A percentile compares a stretch with the other conserved stretches of the same genome.
These are phyloP conservation scores for Brachymystax lenok DNA, from an alignment of 2,797 vertebrate genomes.

Conservation along the genomic window DNA sequence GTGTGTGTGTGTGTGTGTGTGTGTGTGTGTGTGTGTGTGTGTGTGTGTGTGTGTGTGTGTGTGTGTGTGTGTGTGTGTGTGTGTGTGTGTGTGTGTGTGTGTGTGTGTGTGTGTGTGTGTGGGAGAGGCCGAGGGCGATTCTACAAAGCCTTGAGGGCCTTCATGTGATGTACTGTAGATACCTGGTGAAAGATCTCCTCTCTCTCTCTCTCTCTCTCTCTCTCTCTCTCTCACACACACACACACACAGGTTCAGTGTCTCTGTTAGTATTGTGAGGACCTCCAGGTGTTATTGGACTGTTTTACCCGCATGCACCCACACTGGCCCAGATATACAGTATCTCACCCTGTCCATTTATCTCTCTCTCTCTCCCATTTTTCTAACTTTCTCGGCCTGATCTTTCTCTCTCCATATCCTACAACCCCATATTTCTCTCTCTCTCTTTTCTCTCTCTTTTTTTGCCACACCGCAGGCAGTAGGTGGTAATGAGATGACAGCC, in stretches of 20 bases:
- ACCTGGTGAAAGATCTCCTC: constrained; percentile 60
- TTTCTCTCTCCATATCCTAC: not conserved
- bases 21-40: constrained; percentile 29
- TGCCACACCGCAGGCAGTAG: not conserved
- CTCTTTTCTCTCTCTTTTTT: not conserved
- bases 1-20: constrained; percentile 25
- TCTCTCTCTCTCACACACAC: constrained; percentile 1
- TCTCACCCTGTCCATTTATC: constrained; percentile 44
- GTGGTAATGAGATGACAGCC: constrained; percentile 6
- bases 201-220: constrained; percentile 14
- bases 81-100: constrained; percentile 26
- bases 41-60: constrained; percentile 16
- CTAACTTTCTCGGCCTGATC: constrained; percentile 5
- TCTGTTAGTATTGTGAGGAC: constrained; percentile 32
- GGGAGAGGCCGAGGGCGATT: not conserved
- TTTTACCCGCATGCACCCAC: constrained; percentile 39
- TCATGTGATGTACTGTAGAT: constrained; percentile 54
- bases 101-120: constrained; percentile 22
- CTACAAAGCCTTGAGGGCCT: constrained; percentile 32
- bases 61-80: not conserved
- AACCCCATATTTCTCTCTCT: not conserved
- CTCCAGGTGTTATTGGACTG: constrained; percentile 46
- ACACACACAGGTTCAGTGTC: constrained; percentile 29
- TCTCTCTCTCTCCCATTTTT: not conserved
- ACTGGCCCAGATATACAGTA: constrained; percentile 49